phyloP scores from a whole-genome alignment of 2,888 invertebrate genomes.

The Meiosimyza platycephala region DNA sequence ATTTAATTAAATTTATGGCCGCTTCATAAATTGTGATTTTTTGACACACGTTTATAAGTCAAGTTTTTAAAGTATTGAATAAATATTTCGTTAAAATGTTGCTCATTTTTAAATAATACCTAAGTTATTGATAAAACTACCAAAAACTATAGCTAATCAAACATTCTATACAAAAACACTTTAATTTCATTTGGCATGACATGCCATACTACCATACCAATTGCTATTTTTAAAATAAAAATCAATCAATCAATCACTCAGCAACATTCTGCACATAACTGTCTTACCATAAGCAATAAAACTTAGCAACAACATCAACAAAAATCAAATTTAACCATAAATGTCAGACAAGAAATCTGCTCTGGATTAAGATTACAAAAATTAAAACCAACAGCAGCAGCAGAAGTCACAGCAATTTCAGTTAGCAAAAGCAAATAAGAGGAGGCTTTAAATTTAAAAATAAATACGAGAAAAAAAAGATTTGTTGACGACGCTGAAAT shows the following conservation, averaged over 20 bases:
- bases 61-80: no score
- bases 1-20: background rate
- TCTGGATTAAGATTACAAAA: constrained; percentile 48
- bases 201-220: constrained; percentile 2
- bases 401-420: background rate
- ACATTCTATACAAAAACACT: no score
- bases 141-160: background rate
- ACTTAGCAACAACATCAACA: constrained; percentile 47
- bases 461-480: constrained; percentile 19
- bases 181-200: constrained; percentile 7
- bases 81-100: no score
- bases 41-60: no score
- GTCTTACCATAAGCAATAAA: constrained; percentile 28
- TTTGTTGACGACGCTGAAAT: constrained; percentile 39
- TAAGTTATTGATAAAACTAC: constrained; percentile 37
- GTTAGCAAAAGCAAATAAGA: background rate
- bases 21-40: background rate
- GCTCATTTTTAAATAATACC: constrained; percentile 4
- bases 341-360: constrained; percentile 48
- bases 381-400: background rate
- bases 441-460: background rate
- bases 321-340: constrained; percentile 62
- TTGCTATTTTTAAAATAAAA: constrained; percentile 12
- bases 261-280: constrained; percentile 29
- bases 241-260: constrained; percentile 31